Evolutionary conservation across 2,888 invertebrate genomes (phyloP).

Genomic region (Germaria angustata): DNA sequence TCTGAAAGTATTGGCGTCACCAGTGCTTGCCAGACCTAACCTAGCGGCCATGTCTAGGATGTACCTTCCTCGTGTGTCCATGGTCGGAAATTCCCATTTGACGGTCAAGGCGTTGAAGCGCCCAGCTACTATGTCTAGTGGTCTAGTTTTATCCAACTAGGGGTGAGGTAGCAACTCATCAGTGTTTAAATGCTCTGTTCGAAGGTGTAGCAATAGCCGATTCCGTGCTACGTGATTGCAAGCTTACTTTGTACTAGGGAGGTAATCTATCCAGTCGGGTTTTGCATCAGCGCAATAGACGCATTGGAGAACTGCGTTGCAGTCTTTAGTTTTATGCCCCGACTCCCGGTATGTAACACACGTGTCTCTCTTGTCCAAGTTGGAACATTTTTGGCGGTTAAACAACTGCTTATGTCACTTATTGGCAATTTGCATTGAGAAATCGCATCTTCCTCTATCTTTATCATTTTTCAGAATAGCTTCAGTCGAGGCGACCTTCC

Average conservation of each 20-base stretch:
- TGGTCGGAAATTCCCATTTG: conserved; percentile 1
- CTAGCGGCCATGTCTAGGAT: conserved; percentile 54
- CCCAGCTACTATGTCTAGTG: neutral
- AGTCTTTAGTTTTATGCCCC: neutral
- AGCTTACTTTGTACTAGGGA: neutral
- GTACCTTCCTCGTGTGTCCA: no score
- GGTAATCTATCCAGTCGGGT: neutral
- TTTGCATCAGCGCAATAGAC: neutral
- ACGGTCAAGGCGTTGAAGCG: no score
- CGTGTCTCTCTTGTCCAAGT: neutral
- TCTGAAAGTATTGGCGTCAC: no score
- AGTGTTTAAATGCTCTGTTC: neutral
- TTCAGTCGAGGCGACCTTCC: neutral
- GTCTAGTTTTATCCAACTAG: neutral
- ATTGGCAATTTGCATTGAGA: neutral
- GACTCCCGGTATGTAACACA: neutral
- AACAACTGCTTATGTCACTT: neutral
- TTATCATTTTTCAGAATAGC: neutral
- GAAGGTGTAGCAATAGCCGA: neutral
- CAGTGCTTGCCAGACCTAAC: no score
- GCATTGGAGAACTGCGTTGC: neutral
- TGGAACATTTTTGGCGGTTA: neutral
- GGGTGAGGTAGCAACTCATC: neutral
- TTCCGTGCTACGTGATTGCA: neutral
- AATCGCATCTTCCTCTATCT: neutral